Evolutionary conservation across 53 echinoderm and acorn worm genomes (phyloP).

Genomic region (Paracentrotus lividus): DNA sequence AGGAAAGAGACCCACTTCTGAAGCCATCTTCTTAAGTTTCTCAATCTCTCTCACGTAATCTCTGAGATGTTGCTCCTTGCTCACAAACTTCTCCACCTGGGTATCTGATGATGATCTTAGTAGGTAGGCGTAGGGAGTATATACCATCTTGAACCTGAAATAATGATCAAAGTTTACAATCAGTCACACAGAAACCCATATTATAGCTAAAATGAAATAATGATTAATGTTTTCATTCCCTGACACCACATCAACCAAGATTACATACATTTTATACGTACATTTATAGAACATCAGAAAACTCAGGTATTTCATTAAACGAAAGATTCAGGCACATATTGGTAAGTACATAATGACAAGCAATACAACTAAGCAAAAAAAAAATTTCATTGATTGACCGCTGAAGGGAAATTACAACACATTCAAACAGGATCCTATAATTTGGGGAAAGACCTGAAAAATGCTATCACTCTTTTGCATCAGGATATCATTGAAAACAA

Average conservation of each 20-base stretch:
- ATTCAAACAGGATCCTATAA: neutral
- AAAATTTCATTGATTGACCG: too few species aligned
- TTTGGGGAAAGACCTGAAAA: neutral
- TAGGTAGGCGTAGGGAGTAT: slow-evolving; percentile 91
- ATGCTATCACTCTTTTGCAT: too few species aligned
- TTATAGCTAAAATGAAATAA: neutral
- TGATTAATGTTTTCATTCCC: too few species aligned
- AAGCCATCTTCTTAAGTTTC: slow-evolving; percentile 93
- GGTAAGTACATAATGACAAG: too few species aligned
- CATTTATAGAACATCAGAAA: neutral
- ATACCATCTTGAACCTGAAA: slow-evolving; percentile 88
- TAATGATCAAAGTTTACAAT: neutral
- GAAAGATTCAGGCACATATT: too few species aligned
- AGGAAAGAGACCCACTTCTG: slow-evolving; percentile 84
- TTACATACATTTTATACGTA: neutral
- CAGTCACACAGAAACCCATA: neutral
- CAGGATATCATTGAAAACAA: too few species aligned
- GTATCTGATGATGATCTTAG: slow-evolving; percentile 81
- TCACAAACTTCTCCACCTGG: slow-evolving; percentile 88
- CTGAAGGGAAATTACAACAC: too few species aligned
- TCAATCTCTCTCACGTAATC: slow-evolving; percentile 98
- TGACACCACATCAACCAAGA: too few species aligned
- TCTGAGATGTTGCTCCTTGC: slow-evolving; percentile 92
- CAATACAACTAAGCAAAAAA: neutral
- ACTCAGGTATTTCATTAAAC: neutral